phyloP scores from a whole-genome alignment of 2,888 invertebrate genomes.

The Blastobasis lacticolella region DNA sequence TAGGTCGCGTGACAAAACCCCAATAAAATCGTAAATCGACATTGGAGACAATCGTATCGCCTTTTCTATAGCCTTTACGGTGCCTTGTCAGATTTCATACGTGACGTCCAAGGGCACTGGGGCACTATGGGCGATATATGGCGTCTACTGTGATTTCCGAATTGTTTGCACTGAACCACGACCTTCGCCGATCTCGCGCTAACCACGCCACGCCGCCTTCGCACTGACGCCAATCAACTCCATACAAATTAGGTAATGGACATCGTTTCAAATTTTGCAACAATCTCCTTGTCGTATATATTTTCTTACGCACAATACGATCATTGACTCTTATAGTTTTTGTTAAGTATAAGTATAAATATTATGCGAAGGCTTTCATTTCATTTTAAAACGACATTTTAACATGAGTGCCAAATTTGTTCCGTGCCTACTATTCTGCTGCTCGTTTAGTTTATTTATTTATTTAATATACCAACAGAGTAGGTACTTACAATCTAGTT shows the following conservation, averaged over 20 bases:
- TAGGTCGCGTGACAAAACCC: slow-evolving; percentile 8
- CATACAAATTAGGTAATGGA: neutral
- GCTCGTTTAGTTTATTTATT: no score
- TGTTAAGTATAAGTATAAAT: no score
- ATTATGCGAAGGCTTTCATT: no score
- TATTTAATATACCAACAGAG: no score
- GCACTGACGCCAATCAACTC: neutral
- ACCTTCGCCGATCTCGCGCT: slow-evolving; percentile 25
- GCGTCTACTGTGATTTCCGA: slow-evolving; percentile 17
- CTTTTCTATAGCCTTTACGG: slow-evolving; percentile 6
- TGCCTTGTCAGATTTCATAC: slow-evolving; percentile 8
- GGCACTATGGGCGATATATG: slow-evolving; percentile 9
- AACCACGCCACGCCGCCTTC: slow-evolving; percentile 8
- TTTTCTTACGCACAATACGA: no score
- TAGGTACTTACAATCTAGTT: no score
- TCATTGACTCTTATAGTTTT: no score
- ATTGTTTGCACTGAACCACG: slow-evolving; percentile 25
- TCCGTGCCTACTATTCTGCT: no score
- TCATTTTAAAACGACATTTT: no score
- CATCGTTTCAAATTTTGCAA: no score
- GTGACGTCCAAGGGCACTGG: slow-evolving; percentile 27
- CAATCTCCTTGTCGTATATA: no score
- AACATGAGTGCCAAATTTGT: no score
- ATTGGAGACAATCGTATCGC: slow-evolving; percentile 1
- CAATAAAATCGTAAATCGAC: slow-evolving; percentile 6